Evolutionary conservation across 2,797 vertebrate genomes (phyloP).

Genomic region (Sebastes cheni): DNA sequence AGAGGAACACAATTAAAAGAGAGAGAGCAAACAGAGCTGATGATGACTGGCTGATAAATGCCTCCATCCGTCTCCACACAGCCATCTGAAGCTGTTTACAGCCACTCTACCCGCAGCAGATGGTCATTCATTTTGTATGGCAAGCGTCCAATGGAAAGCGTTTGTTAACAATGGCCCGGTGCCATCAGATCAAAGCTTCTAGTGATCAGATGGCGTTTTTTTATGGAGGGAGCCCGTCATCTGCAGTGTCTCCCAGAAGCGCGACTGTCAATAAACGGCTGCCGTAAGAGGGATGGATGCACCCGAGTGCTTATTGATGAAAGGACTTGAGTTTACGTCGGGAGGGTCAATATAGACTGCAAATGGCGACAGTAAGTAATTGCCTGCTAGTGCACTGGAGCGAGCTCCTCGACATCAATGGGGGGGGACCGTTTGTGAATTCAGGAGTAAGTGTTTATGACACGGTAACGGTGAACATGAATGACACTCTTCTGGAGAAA

Average conservation of each 20-base stretch:
- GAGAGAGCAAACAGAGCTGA: conserved; percentile 4
- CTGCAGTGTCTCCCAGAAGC: conserved; percentile 34
- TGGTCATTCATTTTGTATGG: conserved; percentile 51
- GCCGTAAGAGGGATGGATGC: conserved; percentile 21
- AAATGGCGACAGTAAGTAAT: conserved; percentile 12
- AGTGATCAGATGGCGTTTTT: conserved; percentile 53
- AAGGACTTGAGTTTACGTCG: conserved; percentile 2
- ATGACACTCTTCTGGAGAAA: not conserved
- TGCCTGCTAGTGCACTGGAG: not conserved
- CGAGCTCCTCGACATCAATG: not conserved
- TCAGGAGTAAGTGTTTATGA: not conserved
- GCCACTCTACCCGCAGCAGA: conserved; percentile 52
- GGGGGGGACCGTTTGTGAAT: not conserved
- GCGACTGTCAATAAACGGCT: conserved; percentile 26
- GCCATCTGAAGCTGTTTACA: conserved; percentile 54
- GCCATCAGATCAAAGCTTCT: conserved; percentile 53
- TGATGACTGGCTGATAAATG: conserved; percentile 39
- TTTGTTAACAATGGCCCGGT: conserved; percentile 47
- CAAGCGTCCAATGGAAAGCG: conserved; percentile 27
- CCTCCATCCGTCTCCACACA: conserved; percentile 19
- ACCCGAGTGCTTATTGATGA: conserved; percentile 15
- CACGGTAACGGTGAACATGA: not conserved
- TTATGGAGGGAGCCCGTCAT: conserved; percentile 40
- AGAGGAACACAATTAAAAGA: not conserved
- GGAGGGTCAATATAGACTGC: conserved; percentile 11